A percentile compares a stretch with the other conserved stretches of the same genome.
phyloP scores from a whole-genome alignment of 2,797 vertebrate genomes.

The Esox masquinongy region DNA sequence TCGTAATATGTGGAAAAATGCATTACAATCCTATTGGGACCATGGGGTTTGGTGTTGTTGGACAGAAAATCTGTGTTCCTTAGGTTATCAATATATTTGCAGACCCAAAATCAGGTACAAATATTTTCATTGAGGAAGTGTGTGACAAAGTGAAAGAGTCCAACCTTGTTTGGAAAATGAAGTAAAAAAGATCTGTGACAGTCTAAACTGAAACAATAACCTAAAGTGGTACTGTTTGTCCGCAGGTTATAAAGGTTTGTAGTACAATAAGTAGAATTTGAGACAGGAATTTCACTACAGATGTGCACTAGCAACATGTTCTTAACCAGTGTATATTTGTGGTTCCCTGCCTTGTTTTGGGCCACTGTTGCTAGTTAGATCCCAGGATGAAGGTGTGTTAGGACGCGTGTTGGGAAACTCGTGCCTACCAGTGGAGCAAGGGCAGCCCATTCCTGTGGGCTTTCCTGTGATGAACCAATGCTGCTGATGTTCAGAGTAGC shows the following conservation, averaged over 20 bases:
- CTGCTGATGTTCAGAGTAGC: too few relatives aligned
- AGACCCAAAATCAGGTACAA: neutral
- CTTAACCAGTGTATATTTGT: slow-evolving; percentile 9
- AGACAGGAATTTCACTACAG: neutral
- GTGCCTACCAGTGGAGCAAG: slow-evolving; percentile 27
- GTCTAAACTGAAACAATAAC: neutral
- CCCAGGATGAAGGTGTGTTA: slow-evolving; percentile 18
- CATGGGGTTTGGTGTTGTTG: neutral
- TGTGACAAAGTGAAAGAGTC: neutral
- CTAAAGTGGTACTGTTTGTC: neutral
- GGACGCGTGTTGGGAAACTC: slow-evolving; percentile 64
- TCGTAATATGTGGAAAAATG: neutral
- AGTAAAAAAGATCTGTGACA: neutral
- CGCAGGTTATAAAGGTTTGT: neutral
- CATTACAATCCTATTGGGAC: neutral
- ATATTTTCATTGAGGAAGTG: neutral
- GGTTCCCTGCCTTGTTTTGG: slow-evolving; percentile 11
- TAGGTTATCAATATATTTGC: neutral
- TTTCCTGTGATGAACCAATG: slow-evolving; percentile 65
- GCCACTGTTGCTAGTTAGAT: slow-evolving; percentile 13
- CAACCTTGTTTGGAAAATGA: neutral
- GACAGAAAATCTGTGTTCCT: neutral
- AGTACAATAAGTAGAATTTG: neutral
- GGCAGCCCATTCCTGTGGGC: slow-evolving; percentile 60
- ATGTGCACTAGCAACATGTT: slow-evolving; percentile 4